Evolutionary conservation across 2,797 vertebrate genomes (phyloP).

Genomic region (Setipinna tenuifilis): DNA sequence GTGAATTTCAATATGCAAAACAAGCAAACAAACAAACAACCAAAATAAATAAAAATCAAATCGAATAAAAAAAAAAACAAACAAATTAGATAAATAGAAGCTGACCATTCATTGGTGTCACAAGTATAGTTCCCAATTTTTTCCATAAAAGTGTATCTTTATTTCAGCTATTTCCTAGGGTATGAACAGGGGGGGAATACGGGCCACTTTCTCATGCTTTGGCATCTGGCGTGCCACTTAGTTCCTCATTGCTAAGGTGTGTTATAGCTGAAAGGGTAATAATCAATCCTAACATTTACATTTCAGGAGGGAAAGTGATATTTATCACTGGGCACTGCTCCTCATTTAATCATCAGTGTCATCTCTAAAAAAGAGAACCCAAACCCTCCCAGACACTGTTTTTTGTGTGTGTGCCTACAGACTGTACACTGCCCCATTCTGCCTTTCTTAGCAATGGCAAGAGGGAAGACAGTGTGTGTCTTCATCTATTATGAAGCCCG

Average conservation of each 20-base stretch:
- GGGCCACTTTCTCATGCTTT: not conserved
- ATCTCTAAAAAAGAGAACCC: not conserved
- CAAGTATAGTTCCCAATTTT: constrained; percentile 43
- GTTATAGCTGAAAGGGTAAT: not conserved
- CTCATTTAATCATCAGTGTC: not conserved
- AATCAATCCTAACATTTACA: not conserved
- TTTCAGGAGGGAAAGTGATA: not conserved
- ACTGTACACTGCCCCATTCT: not conserved
- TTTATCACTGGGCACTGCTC: not conserved
- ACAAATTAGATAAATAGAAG: constrained; percentile 51
- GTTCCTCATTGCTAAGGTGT: not conserved
- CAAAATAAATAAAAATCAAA: constrained; percentile 36
- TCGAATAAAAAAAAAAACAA: constrained; percentile 59
- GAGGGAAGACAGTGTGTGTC: not conserved
- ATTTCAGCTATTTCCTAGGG: not conserved
- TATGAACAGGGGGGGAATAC: not conserved
- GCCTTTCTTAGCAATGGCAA: not conserved
- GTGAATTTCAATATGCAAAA: constrained; percentile 61
- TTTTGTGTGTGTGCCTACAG: not conserved
- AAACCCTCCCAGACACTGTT: too few species aligned
- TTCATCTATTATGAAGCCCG: not conserved
- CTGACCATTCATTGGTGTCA: constrained; percentile 79
- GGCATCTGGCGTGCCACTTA: not conserved
- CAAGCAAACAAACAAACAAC: constrained; percentile 61
- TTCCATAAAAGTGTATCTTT: not conserved